Percentiles rank a stretch among this genome's conserved stretches.
Evolutionary conservation across 2,888 invertebrate species (phyloP).

Genomic region (Spatulosminthurus flaviceps): DNA sequence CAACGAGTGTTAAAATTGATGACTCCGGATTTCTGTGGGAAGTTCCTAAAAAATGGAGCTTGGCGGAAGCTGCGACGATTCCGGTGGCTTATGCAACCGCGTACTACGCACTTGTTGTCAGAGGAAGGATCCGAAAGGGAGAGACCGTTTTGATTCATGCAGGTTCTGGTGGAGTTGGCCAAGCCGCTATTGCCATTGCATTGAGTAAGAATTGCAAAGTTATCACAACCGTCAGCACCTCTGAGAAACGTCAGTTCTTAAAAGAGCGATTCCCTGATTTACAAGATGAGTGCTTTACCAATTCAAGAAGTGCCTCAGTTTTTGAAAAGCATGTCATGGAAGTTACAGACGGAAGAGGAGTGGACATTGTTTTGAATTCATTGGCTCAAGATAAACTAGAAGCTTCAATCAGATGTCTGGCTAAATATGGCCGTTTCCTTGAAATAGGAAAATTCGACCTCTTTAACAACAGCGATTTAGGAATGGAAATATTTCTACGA

Average conservation of each 20-base stretch:
- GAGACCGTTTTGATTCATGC: slow-evolving; percentile 70
- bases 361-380: slow-evolving; percentile 72
- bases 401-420: slow-evolving; percentile 70
- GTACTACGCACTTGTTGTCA: slow-evolving; percentile 72
- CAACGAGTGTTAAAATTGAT: slow-evolving; percentile 68
- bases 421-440: slow-evolving; percentile 75
- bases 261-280: slow-evolving; percentile 82
- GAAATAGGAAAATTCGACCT: slow-evolving; percentile 90
- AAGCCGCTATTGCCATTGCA: slow-evolving; percentile 80
- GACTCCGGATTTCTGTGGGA: slow-evolving; percentile 69
- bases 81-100: slow-evolving; percentile 75
- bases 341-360: slow-evolving; percentile 69
- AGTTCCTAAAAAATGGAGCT: slow-evolving; percentile 72
- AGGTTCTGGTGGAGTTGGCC: slow-evolving; percentile 78
- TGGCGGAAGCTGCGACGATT: slow-evolving; percentile 75
- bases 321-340: slow-evolving; percentile 70
- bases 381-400: slow-evolving; percentile 71
- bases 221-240: slow-evolving; percentile 77
- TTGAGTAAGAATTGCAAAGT: slow-evolving; percentile 74
- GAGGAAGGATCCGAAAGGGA: slow-evolving; percentile 69
- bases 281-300: slow-evolving; percentile 77
- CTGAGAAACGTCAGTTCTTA: slow-evolving; percentile 87
- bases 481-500: slow-evolving; percentile 76
- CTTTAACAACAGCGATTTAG: slow-evolving; percentile 74
- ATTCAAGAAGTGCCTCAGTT: slow-evolving; percentile 69